Evolutionary conservation across 2,113 vertebrate species (phyloP).

Genomic region (Saiga tatarica): DNA sequence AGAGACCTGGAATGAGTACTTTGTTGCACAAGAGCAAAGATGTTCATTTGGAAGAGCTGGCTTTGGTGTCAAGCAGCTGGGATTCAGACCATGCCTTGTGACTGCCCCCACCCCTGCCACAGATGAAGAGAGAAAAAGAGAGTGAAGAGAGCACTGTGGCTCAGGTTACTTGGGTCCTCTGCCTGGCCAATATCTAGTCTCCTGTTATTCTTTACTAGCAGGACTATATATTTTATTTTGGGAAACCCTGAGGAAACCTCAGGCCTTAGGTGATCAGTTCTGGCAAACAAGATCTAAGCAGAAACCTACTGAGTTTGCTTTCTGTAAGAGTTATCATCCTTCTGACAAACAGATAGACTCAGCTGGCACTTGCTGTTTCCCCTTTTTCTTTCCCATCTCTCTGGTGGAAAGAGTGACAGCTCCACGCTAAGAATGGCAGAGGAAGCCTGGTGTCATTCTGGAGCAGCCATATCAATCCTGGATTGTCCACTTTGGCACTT

Average conservation of each 20-base stretch:
- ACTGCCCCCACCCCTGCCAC: accelerated
- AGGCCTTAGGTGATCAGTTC: background rate
- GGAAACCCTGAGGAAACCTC: background rate
- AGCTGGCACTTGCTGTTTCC: background rate
- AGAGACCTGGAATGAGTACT: background rate
- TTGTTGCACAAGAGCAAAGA: background rate
- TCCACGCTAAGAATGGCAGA: background rate
- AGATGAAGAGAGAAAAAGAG: background rate
- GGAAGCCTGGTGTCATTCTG: background rate
- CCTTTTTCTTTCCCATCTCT: background rate
- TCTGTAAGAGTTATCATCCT: background rate
- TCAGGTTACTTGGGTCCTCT: background rate
- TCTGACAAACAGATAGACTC: background rate
- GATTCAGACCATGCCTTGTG: background rate
- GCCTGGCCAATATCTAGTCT: too few relatives aligned
- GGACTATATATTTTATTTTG: background rate
- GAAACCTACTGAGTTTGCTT: background rate
- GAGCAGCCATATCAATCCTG: background rate
- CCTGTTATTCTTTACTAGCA: background rate
- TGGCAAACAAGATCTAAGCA: background rate
- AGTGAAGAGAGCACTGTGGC: background rate
- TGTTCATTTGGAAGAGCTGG: background rate
- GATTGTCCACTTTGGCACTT: background rate
- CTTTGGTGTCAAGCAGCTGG: background rate
- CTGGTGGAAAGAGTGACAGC: background rate